phyloP scores from a whole-genome alignment of 2,888 invertebrate genomes.

The Peribatodes rhomboidaria region DNA sequence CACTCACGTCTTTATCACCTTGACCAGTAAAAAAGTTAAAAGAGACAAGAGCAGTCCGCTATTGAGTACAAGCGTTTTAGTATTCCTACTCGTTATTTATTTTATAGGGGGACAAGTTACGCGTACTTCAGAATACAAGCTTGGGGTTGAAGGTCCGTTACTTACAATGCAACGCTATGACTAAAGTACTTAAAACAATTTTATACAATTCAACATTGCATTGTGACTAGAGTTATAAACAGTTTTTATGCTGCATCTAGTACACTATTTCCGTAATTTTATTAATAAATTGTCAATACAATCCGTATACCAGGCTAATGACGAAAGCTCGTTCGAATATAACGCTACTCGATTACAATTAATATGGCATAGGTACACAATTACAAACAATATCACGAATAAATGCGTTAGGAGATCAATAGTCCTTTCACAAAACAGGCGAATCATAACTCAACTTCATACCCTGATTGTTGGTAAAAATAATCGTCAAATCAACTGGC shows the following conservation, averaged over 20 bases:
- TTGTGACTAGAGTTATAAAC: slow-evolving; percentile 67
- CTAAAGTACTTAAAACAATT: slow-evolving; percentile 52
- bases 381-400: slow-evolving; percentile 54
- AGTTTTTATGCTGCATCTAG: slow-evolving; percentile 63
- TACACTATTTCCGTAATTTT: slow-evolving; percentile 64
- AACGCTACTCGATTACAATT: slow-evolving; percentile 69
- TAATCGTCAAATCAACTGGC: slow-evolving; percentile 39
- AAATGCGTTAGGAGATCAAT: slow-evolving; percentile 40
- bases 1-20: slow-evolving; percentile 27
- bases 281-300: slow-evolving; percentile 61
- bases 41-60: slow-evolving; percentile 14
- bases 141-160: slow-evolving; percentile 59
- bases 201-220: slow-evolving; percentile 43
- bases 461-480: slow-evolving; percentile 49
- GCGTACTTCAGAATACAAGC: slow-evolving; percentile 54
- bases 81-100: slow-evolving; percentile 48
- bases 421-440: slow-evolving; percentile 32
- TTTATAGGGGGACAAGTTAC: slow-evolving; percentile 47
- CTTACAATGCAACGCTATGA: slow-evolving; percentile 59
- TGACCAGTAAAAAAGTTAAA: slow-evolving; percentile 9
- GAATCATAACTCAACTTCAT: slow-evolving; percentile 43
- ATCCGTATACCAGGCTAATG: slow-evolving; percentile 81
- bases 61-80: slow-evolving; percentile 38
- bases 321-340: slow-evolving; percentile 82
- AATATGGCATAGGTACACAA: slow-evolving; percentile 65